Base-by-base conservation (phyloP, 2,797 vertebrate genomes). In the Phrynocephalus vlangalii region DNA sequence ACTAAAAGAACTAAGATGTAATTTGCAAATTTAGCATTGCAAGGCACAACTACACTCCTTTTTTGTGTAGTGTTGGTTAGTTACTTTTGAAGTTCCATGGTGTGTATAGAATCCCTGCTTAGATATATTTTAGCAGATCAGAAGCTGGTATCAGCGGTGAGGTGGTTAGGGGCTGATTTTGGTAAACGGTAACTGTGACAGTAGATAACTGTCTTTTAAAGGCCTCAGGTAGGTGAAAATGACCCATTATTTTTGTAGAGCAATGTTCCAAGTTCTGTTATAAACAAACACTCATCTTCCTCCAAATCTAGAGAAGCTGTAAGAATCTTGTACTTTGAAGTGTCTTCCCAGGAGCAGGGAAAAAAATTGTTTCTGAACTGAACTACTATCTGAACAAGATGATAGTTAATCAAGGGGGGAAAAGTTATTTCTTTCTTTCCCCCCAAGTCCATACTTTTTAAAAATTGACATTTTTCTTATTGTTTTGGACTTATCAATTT, bases 281-380 rank as follows among this genome's bases (percentile, higher is more conserved):
- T 73, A 30, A 73, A 73, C 33, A 50, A 9, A 16, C 44, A 6
- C 15, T 13, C 24, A 83, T 15, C 3, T 11, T 33, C 68, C 38
- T 80, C 26, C 5, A 20, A 38, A 18, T 30, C 13, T 56, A 71
- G 13, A 71, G 6, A 63, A 79, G 20, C 1, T 26, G 30, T 30
- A 24, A 52, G 11, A 73, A 24, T 1, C 18, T 85, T 82, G 18
- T 67, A 33, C 33, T 28, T 91, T 38, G 24, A 0, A 0, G 33
- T 82, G 50, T 15, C 44, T 70, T n/a, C 13, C 66, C 90, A 6
- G 82, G 70, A 90, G 33, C 84, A 89, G 85, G 2, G n/a, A 50
- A 8, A 85, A n/a, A 82, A 91, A 88, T 71, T 60, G 44, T 20
- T 87, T 70, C 15, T 86, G 22, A 50, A 90, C 89, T 50, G n/a